Evolutionary conservation across 2,888 invertebrate genomes (phyloP).

Genomic region (Zygaena filipendulae): DNA sequence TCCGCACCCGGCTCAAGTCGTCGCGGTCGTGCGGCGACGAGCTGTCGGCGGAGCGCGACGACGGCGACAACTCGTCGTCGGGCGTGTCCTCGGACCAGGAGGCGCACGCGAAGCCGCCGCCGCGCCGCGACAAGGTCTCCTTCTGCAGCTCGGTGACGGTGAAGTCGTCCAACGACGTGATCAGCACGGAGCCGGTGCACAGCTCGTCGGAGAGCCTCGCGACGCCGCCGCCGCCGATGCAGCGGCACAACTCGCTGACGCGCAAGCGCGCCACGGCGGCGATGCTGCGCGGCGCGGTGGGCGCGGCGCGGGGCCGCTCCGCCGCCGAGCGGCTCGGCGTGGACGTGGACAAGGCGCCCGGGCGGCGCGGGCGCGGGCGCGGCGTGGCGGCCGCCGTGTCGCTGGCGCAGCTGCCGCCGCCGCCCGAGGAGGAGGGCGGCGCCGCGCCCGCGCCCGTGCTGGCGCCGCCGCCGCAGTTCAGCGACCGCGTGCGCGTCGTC

Average conservation of each 20-base stretch:
- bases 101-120: constrained; percentile 38
- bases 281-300: constrained; percentile 52
- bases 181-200: constrained; percentile 64
- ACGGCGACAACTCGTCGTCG: constrained; percentile 89
- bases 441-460: constrained; percentile 71
- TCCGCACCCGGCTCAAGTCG: constrained; percentile 84
- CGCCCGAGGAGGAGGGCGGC: constrained; percentile 29
- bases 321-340: constrained; percentile 54
- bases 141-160: constrained; percentile 63
- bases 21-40: constrained; percentile 91
- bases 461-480: constrained; percentile 92
- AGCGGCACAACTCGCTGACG: constrained; percentile 72
- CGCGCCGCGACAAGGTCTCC: constrained; percentile 54
- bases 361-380: constrained; percentile 79
- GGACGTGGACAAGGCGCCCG: constrained; percentile 68
- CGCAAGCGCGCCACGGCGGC: constrained; percentile 71
- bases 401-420: constrained; percentile 35
- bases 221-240: constrained; percentile 50
- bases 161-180: constrained; percentile 61
- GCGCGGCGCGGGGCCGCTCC: constrained; percentile 25
- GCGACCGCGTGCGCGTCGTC: constrained; percentile 86
- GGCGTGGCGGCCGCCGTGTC: constrained; percentile 45
- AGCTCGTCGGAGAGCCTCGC: constrained; percentile 55
- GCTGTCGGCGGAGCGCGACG: constrained; percentile 72
- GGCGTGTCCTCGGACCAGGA: constrained; percentile 90